phyloP scores from a whole-genome alignment of 2,888 invertebrate genomes.

The Ochlodes sylvanus region DNA sequence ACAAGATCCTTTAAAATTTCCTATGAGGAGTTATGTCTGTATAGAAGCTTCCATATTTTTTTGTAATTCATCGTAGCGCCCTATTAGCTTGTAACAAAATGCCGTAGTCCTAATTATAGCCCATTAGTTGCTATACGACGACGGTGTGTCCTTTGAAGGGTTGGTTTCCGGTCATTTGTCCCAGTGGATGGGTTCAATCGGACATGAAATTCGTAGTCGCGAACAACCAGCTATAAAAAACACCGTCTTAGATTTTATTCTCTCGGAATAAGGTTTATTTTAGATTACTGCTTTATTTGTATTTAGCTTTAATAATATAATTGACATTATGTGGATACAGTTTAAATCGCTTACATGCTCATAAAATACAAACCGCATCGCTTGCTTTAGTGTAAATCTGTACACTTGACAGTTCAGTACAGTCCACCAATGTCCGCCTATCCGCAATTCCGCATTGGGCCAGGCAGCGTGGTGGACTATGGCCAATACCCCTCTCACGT shows the following conservation, averaged over 20 bases:
- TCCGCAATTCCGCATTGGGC: too few species aligned
- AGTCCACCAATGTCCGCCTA: too few species aligned
- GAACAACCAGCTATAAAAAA: conserved; percentile 6
- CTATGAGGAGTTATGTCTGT: too few species aligned
- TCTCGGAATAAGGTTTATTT: conserved; percentile 27
- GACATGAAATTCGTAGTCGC: conserved; percentile 40
- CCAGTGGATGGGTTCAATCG: conserved; percentile 41
- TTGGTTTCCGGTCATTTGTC: conserved; percentile 45
- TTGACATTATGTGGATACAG: background rate
- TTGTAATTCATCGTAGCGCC: too few species aligned
- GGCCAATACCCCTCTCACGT: too few species aligned
- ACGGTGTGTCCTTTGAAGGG: conserved; percentile 20
- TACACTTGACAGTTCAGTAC: too few species aligned
- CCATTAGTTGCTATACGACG: background rate
- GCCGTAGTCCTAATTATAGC: background rate
- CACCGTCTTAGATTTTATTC: conserved; percentile 27
- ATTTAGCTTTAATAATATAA: background rate
- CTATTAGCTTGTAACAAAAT: too few species aligned
- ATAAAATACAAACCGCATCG: background rate
- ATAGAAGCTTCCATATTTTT: too few species aligned
- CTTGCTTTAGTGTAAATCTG: too few species aligned
- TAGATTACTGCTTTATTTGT: background rate
- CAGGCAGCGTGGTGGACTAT: too few species aligned
- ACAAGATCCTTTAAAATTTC: too few species aligned
- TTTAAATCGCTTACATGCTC: background rate